Percentiles rank a stretch among this genome's conserved stretches.
Conservation (phyloP, 2,888 invertebrate genomes). For the Heteromyza rotundicornis region DNA sequence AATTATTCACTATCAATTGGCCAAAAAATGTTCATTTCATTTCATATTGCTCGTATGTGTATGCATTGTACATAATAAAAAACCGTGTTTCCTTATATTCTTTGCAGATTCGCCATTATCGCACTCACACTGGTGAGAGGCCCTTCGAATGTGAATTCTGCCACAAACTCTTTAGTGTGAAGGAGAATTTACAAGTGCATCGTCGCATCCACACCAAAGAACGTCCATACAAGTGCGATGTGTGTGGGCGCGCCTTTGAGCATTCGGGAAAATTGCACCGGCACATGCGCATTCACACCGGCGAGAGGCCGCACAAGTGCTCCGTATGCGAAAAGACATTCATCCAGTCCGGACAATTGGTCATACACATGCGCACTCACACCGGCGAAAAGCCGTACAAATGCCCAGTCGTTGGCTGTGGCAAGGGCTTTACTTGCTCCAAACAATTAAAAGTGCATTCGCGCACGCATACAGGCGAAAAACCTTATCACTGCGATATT, state of each 20-base stretch:
- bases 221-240: constrained; percentile 86
- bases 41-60: no score
- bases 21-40: no score
- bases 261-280: constrained; percentile 89
- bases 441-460: constrained; percentile 92
- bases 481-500: constrained; percentile 89
- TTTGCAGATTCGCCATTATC: constrained; percentile 73
- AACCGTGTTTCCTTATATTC: not conserved
- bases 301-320: constrained; percentile 89
- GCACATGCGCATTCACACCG: constrained; percentile 88
- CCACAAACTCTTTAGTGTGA: constrained; percentile 90
- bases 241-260: constrained; percentile 87
- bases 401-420: constrained; percentile 81
- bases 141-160: constrained; percentile 92
- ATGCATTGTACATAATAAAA: no score
- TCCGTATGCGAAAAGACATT: constrained; percentile 87
- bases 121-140: constrained; percentile 89
- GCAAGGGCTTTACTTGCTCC: constrained; percentile 90
- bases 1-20: no score
- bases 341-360: constrained; percentile 88
- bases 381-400: constrained; percentile 87
- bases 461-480: constrained; percentile 88
- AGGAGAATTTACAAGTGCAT: constrained; percentile 90
- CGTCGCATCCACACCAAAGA: constrained; percentile 90
- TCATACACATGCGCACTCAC: constrained; percentile 89